Conservation (phyloP, 1,140 invertebrate genomes). For the Hyles vespertilio region DNA sequence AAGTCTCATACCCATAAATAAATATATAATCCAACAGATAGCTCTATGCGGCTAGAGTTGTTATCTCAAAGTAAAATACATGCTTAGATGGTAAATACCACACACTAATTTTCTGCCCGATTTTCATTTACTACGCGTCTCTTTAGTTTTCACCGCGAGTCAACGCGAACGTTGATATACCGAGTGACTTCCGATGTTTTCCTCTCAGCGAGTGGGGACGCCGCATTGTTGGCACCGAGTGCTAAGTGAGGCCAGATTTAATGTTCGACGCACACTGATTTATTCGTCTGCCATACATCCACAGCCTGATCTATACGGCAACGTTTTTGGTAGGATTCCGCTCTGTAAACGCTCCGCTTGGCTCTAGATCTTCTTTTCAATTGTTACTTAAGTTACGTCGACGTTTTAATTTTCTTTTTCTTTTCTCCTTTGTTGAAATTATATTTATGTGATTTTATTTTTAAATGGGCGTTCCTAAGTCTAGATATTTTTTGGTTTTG, state of each 20-base stretch:
- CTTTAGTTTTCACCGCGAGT: neutral
- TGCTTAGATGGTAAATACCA: too few relatives aligned
- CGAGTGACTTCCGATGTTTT: conserved; percentile 25
- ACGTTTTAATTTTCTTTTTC: too few relatives aligned
- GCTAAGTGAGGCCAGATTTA: conserved; percentile 29
- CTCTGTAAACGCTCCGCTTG: neutral
- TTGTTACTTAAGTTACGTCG: too few relatives aligned
- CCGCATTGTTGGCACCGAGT: conserved; percentile 21
- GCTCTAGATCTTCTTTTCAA: too few relatives aligned
- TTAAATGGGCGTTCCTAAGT: too few relatives aligned
- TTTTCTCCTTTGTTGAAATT: too few relatives aligned
- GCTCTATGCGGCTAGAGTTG: too few relatives aligned
- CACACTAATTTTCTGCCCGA: too few relatives aligned
- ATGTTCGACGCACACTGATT: conserved; percentile 37
- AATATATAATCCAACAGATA: neutral
- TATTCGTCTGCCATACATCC: conserved; percentile 26
- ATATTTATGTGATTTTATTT: too few relatives aligned
- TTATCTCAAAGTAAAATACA: neutral
- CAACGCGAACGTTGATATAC: conserved; percentile 19
- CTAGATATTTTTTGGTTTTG: too few relatives aligned
- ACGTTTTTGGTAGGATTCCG: conserved; percentile 5
- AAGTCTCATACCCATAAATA: neutral
- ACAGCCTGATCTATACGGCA: conserved; percentile 11
- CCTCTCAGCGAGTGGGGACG: conserved; percentile 5
- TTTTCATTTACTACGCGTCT: too few relatives aligned